A percentile compares a stretch with the other conserved stretches of the same genome.
phyloP scores from a whole-genome alignment of 2,113 vertebrate species.

The Anoura caudifer region DNA sequence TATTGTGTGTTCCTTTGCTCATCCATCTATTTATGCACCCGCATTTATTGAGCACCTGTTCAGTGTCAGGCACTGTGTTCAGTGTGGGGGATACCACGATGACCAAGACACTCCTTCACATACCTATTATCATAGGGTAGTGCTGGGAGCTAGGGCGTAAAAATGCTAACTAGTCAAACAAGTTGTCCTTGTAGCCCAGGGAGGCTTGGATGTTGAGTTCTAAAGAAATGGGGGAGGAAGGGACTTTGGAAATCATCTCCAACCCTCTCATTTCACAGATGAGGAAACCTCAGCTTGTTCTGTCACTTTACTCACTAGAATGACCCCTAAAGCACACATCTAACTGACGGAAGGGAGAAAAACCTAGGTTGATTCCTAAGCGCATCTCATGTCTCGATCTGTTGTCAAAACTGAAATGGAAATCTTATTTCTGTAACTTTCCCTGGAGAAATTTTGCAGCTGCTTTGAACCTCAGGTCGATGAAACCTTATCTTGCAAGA shows the following conservation, averaged over 20 bases:
- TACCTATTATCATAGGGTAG: background rate
- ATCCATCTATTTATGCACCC: background rate
- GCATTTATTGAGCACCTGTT: background rate
- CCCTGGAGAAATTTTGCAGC: background rate
- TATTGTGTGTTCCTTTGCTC: background rate
- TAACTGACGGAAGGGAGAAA: background rate
- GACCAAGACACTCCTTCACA: background rate
- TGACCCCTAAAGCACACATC: background rate
- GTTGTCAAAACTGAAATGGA: background rate
- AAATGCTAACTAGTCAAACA: background rate
- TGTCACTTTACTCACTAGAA: background rate
- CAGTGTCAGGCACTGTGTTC: background rate
- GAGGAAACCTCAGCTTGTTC: background rate
- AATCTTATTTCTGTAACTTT: background rate
- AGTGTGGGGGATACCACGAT: background rate
- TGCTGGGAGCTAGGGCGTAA: background rate
- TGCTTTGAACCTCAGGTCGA: background rate
- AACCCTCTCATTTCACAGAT: background rate
- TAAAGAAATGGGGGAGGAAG: background rate
- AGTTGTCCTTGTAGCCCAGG: background rate
- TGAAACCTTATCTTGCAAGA: background rate
- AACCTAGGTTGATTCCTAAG: background rate
- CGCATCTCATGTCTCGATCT: background rate
- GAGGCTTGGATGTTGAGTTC: background rate
- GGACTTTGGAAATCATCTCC: background rate